These are phyloP conservation scores for Aviceda leuphotes DNA, from an alignment of 2,797 vertebrate species.

Conservation along the genomic window DNA sequence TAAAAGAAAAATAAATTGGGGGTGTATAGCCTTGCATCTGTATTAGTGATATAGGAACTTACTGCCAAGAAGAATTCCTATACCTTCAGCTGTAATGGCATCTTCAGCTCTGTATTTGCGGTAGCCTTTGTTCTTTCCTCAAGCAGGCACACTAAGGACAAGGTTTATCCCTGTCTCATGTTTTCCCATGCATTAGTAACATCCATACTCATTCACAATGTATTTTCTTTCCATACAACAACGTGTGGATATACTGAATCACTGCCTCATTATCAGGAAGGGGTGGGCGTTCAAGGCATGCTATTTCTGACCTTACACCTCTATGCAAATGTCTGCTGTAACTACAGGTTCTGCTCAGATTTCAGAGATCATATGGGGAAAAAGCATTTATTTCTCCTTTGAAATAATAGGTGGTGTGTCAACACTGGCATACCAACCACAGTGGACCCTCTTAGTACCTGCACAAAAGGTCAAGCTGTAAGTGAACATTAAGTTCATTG, in stretches of 20 bases:
- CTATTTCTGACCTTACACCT: neutral
- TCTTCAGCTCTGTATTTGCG: neutral
- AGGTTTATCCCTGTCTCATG: neutral
- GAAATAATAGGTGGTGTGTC: neutral
- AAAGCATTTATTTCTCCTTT: neutral
- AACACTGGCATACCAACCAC: neutral
- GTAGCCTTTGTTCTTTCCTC: neutral
- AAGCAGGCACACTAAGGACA: neutral
- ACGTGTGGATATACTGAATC: neutral
- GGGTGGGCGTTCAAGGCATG: fast-evolving
- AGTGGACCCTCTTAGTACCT: neutral
- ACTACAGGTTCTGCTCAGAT: neutral
- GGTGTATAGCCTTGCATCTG: neutral
- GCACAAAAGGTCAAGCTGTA: neutral
- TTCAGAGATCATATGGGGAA: neutral
- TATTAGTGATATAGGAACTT: neutral
- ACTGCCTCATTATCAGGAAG: neutral
- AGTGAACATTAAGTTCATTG: neutral
- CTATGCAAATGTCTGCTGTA: neutral
- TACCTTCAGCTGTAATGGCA: neutral
- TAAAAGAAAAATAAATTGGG: no score
- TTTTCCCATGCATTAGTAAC: neutral
- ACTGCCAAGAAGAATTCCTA: neutral
- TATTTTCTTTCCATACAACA: neutral
- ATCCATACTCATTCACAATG: neutral